phyloP scores from a whole-genome alignment of 1,140 invertebrate species.

The Brachionus sp. region DNA sequence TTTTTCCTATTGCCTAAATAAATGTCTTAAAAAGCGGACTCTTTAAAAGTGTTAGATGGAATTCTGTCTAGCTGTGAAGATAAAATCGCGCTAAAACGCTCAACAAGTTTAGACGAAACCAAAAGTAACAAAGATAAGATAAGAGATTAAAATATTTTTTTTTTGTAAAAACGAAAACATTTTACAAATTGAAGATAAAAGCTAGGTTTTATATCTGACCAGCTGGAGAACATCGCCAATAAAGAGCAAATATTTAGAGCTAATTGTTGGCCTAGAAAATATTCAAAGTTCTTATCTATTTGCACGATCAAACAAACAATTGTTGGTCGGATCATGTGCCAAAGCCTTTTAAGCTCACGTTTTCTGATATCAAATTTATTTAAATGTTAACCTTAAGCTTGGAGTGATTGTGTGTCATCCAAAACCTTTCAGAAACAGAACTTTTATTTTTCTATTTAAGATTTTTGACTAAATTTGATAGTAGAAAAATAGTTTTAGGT shows the following conservation, averaged over 20 bases:
- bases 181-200: background rate
- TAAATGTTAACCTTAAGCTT: background rate
- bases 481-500: too few relatives aligned
- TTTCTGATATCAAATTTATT: background rate
- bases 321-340: background rate
- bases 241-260: background rate
- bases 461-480: too few relatives aligned
- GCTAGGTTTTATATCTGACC: background rate
- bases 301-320: background rate
- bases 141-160: background rate
- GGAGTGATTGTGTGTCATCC: too few relatives aligned
- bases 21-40: background rate
- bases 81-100: background rate
- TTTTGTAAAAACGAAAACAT: too few relatives aligned
- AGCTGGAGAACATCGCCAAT: background rate
- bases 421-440: too few relatives aligned
- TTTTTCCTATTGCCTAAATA: background rate
- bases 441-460: too few relatives aligned
- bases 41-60: background rate
- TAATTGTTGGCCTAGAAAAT: background rate
- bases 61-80: background rate
- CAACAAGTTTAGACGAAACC: background rate
- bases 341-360: background rate
- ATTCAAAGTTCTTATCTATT: background rate
- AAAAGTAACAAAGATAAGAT: background rate